These are phyloP conservation scores for Erpornis zantholeuca DNA, from an alignment of 2,113 vertebrate species.

Conservation along the genomic window DNA sequence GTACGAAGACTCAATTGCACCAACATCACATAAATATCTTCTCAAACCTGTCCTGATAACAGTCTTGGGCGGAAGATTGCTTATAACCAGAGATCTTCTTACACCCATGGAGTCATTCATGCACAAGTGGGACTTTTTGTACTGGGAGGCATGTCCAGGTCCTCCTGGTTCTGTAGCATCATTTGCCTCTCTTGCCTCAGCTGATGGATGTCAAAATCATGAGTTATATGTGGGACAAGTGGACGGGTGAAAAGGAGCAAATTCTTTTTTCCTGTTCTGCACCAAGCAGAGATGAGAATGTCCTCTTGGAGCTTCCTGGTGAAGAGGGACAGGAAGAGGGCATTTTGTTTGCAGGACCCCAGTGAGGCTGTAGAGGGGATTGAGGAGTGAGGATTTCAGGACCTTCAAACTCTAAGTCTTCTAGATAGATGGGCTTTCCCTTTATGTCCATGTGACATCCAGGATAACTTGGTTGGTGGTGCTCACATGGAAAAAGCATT, in stretches of 20 bases:
- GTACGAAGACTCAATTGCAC: background rate
- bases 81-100: background rate
- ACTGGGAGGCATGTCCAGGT: background rate
- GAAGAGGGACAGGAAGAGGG: background rate
- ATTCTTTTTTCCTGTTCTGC: background rate
- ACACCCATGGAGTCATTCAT: background rate
- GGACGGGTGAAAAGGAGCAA: background rate
- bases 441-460: background rate
- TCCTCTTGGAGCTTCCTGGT: background rate
- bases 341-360: background rate
- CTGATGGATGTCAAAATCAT: background rate
- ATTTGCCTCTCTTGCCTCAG: background rate
- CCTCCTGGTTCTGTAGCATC: background rate
- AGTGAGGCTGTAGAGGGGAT: rapidly evolving
- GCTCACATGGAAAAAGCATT: background rate
- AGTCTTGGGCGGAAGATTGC: background rate
- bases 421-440: background rate
- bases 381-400: background rate
- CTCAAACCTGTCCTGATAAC: background rate
- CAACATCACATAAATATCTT: rapidly evolving
- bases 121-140: background rate
- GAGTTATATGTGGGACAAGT: background rate
- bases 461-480: background rate
- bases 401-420: background rate
- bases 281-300: background rate